Base-by-base conservation (phyloP, 2,797 vertebrate genomes). In the Gouania willdenowi region DNA sequence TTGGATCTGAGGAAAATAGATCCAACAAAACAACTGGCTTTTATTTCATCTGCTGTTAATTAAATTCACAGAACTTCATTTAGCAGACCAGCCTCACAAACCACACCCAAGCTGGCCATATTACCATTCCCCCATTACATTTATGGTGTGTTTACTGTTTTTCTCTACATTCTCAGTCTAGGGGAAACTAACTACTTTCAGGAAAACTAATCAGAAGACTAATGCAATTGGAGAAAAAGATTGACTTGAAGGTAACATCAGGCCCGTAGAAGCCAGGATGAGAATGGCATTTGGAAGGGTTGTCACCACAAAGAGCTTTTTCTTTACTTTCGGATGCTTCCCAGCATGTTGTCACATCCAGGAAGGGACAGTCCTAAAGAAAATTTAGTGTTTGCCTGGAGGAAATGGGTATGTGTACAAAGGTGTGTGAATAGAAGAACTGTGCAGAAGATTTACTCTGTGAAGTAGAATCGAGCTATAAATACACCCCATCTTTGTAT, bases 121-220 rank as follows among this genome's bases (percentile, higher is more conserved):
- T 65, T 70, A 77, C 56, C 71, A 58, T 75, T 75, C 58, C 60
- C n/a, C 23, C 8, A 6, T 51, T 64, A 50, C 81, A 75, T 81
- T 86, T 81, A 78, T 66, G 77, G 61, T 27, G 32, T 41, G 42
- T 67, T 85, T 87, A 81, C 82, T 85, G 79, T 71, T n/a, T n/a
- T n/a, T n/a, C n/a, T n/a, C 40, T 69, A 68, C 26, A 48, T 73
- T 73, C 66, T 61, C 45, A 25, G 41, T 28, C 31, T 38, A 62
- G 41, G 60, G 34, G 53, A 53, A 14, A 57, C 34, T 2, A 31
- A 26, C 29, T 58, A 46, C 67, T 46, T 46, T 45, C 23, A 11
- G 9, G 15, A 47, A 41, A 65, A 37, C 7, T 24, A 36, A 21
- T 21, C 19, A 8, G 19, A 41, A 14, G 20, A 20, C 30, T 50